These are phyloP conservation scores for Branchipolynoe longqiensis DNA, from an alignment of 2,888 invertebrate species.

Conservation along the genomic window DNA sequence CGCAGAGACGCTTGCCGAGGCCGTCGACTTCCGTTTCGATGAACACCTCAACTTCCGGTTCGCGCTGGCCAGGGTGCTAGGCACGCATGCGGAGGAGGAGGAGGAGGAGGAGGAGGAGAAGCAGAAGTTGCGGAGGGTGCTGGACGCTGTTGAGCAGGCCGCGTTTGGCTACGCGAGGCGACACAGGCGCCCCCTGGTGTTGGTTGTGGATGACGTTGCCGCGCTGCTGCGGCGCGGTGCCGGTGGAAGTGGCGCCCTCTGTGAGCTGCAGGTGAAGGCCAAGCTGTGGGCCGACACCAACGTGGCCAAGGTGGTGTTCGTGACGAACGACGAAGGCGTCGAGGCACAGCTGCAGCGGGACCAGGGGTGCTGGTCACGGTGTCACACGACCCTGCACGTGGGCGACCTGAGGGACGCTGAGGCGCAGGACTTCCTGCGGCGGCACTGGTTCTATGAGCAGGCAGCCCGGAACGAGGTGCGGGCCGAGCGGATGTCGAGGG, in stretches of 20 bases:
- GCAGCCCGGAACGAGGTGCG: not conserved
- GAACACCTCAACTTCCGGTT: conserved; percentile 67
- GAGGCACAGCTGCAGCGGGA: conserved; percentile 59
- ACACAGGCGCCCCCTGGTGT: conserved; percentile 62
- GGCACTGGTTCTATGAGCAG: conserved; percentile 1
- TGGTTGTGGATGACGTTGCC: conserved; percentile 67
- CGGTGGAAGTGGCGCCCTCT: conserved; percentile 33
- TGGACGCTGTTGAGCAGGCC: conserved; percentile 67
- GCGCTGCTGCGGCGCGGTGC: conserved; percentile 54
- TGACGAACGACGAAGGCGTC: conserved; percentile 64
- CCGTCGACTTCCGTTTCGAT: conserved; percentile 67
- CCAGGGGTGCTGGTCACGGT: conserved; percentile 66
- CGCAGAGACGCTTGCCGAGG: conserved; percentile 65
- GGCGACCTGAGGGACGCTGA: conserved; percentile 63
- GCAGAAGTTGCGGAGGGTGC: conserved; percentile 60
- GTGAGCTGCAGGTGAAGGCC: conserved; percentile 65
- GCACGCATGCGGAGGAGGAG: conserved; percentile 62
- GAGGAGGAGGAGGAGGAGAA: conserved; percentile 63
- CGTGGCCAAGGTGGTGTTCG: conserved; percentile 66
- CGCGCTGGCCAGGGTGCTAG: conserved; percentile 61
- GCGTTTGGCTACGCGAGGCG: conserved; percentile 60
- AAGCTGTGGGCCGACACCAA: conserved; percentile 70
- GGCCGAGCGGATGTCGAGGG: conserved; percentile 31
- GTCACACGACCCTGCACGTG: conserved; percentile 63
- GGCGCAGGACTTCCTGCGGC: conserved; percentile 59